Evolutionary conservation across 2,888 invertebrate species (phyloP).

Genomic region (Yponomeuta sedellus): DNA sequence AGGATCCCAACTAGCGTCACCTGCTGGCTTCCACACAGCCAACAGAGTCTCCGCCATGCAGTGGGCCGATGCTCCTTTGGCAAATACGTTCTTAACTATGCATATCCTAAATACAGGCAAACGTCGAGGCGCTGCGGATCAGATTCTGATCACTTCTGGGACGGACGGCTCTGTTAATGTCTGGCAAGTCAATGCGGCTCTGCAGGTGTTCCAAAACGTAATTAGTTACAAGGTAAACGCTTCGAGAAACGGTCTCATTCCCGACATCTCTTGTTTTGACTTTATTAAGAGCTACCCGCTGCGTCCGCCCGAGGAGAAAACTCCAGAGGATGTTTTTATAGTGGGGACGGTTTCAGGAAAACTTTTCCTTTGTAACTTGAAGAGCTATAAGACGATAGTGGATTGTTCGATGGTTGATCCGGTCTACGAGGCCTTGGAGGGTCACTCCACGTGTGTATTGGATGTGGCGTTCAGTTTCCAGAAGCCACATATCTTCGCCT

Average conservation of each 20-base stretch:
- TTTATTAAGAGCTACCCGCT: constrained; percentile 48
- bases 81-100: constrained; percentile 46
- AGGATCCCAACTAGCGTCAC: constrained; percentile 41
- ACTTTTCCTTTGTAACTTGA: constrained; percentile 46
- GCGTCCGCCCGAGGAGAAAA: constrained; percentile 41
- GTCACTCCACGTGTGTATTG: constrained; percentile 47
- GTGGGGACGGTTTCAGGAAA: constrained; percentile 51
- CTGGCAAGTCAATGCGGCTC: constrained; percentile 54
- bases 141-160: constrained; percentile 42
- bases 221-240: constrained; percentile 46
- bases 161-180: constrained; percentile 49
- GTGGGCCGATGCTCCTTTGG: constrained; percentile 50
- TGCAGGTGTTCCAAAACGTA: constrained; percentile 47
- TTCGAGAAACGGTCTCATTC: constrained; percentile 33
- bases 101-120: constrained; percentile 49
- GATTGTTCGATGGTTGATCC: constrained; percentile 43
- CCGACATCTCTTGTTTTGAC: constrained; percentile 58
- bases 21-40: constrained; percentile 48
- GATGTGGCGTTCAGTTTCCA: constrained; percentile 49
- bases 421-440: constrained; percentile 43
- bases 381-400: constrained; percentile 26
- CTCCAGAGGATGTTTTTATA: constrained; percentile 48
- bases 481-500: constrained; percentile 48
- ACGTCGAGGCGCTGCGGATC: constrained; percentile 52
- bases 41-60: constrained; percentile 32